Evolutionary conservation across 2,888 invertebrate species (phyloP).

Genomic region (Drosophila paranaensis): DNA sequence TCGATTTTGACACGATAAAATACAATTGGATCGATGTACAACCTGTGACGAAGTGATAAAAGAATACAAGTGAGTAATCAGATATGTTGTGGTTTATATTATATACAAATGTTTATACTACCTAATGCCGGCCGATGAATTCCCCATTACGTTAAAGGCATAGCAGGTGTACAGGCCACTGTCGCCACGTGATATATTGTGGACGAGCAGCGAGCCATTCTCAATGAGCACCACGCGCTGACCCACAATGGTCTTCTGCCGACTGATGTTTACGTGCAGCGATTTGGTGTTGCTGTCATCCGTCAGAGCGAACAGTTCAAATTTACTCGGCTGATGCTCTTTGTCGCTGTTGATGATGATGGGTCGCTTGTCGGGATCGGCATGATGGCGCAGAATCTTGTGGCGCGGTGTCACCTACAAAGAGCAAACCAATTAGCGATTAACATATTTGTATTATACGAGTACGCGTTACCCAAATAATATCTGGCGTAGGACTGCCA

Average conservation of each 20-base stretch:
- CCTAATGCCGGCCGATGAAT: constrained; percentile 90
- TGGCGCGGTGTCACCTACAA: constrained; percentile 88
- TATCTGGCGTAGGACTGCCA: constrained; percentile 91
- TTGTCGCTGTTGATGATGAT: constrained; percentile 80
- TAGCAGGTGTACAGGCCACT: constrained; percentile 94
- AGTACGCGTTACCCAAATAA: constrained; percentile 88
- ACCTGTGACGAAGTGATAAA: constrained; percentile 78
- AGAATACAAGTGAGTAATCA: neutral
- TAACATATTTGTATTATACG: neutral
- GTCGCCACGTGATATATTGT: constrained; percentile 90
- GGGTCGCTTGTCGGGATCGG: constrained; percentile 87
- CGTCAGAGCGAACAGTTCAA: constrained; percentile 78
- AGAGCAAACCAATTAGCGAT: neutral
- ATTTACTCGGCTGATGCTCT: constrained; percentile 75
- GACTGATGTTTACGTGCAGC: constrained; percentile 65
- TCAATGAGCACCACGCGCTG: constrained; percentile 86
- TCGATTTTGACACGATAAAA: constrained; percentile 93
- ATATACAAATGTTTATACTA: constrained; percentile 31
- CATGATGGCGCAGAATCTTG: constrained; percentile 91
- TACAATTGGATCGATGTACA: constrained; percentile 94
- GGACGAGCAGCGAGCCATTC: constrained; percentile 92
- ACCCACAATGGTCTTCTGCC: constrained; percentile 63
- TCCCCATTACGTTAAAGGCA: constrained; percentile 93
- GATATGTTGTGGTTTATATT: neutral
- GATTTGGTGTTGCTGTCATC: constrained; percentile 70